Percentiles rank a stretch among this genome's conserved stretches.
phyloP scores from a whole-genome alignment of 1,140 invertebrate species.

The Hyles euphorbiae region DNA sequence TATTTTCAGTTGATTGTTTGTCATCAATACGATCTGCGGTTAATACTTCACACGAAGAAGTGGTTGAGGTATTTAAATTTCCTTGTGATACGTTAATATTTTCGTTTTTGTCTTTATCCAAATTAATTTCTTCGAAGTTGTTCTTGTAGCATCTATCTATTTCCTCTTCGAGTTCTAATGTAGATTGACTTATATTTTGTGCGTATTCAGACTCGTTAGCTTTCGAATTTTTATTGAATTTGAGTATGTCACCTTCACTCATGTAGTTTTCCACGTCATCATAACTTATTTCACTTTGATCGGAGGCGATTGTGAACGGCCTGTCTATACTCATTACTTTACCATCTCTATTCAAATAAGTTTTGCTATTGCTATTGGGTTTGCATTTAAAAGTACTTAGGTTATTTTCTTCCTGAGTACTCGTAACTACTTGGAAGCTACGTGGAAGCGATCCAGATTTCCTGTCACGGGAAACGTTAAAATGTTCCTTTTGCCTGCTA shows the following conservation, averaged over 20 bases:
- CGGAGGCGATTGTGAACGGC: constrained; percentile 85
- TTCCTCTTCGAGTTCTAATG: constrained; percentile 70
- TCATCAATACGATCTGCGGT: constrained; percentile 47
- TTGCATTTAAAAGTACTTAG: constrained; percentile 67
- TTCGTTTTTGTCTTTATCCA: constrained; percentile 60
- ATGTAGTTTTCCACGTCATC: constrained; percentile 77
- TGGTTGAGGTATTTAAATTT: constrained; percentile 53
- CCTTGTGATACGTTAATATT: neutral
- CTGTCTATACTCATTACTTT: constrained; percentile 72
- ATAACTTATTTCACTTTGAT: constrained; percentile 77
- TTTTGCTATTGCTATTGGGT: constrained; percentile 68
- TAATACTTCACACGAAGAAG: constrained; percentile 71
- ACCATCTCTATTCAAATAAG: constrained; percentile 73
- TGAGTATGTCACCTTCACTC: constrained; percentile 70
- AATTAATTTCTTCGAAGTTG: constrained; percentile 61
- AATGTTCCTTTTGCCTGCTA: constrained; percentile 72
- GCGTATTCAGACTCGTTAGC: constrained; percentile 64
- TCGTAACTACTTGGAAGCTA: constrained; percentile 81
- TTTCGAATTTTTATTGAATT: constrained; percentile 74
- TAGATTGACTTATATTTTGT: constrained; percentile 71
- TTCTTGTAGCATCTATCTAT: constrained; percentile 73
- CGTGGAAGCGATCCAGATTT: constrained; percentile 87
- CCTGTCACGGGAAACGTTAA: constrained; percentile 68
- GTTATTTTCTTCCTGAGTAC: constrained; percentile 51
- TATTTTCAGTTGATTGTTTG: constrained; percentile 36